Conservation (phyloP, 2,888 invertebrate genomes). For the Pseudococcus viburni region DNA sequence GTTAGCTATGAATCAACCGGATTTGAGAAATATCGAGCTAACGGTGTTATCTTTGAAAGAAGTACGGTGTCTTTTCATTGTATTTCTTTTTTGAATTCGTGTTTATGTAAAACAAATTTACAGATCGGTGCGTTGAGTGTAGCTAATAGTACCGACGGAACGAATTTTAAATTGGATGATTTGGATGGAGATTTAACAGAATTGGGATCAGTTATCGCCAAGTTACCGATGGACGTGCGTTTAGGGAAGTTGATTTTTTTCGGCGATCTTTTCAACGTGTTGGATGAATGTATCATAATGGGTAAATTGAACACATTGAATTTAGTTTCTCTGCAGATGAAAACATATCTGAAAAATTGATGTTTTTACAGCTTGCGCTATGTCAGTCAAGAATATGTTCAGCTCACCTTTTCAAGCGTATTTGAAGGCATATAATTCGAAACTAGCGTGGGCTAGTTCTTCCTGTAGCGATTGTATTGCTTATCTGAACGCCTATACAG, state of each 20-base stretch:
- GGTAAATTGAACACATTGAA: slow-evolving; percentile 72
- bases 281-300: slow-evolving; percentile 89
- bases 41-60: slow-evolving; percentile 90
- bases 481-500: slow-evolving; percentile 84
- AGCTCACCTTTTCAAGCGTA: slow-evolving; percentile 80
- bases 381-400: slow-evolving; percentile 87
- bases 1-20: slow-evolving; percentile 89
- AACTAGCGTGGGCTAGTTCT: slow-evolving; percentile 85
- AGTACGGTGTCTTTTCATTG: slow-evolving; percentile 71
- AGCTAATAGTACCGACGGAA: background rate
- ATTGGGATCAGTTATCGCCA: slow-evolving; percentile 86
- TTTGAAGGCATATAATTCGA: slow-evolving; percentile 81
- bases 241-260: slow-evolving; percentile 87
- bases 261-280: slow-evolving; percentile 87
- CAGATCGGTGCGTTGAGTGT: slow-evolving; percentile 83
- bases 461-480: slow-evolving; percentile 90
- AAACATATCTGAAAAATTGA: background rate
- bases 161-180: slow-evolving; percentile 71
- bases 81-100: background rate
- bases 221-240: slow-evolving; percentile 86
- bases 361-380: slow-evolving; percentile 80
- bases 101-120: slow-evolving; percentile 67
- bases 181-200: slow-evolving; percentile 91
- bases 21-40: slow-evolving; percentile 83
- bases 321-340: background rate